phyloP scores from a whole-genome alignment of 2,797 vertebrate species.

The Spondyliosoma cantharus region DNA sequence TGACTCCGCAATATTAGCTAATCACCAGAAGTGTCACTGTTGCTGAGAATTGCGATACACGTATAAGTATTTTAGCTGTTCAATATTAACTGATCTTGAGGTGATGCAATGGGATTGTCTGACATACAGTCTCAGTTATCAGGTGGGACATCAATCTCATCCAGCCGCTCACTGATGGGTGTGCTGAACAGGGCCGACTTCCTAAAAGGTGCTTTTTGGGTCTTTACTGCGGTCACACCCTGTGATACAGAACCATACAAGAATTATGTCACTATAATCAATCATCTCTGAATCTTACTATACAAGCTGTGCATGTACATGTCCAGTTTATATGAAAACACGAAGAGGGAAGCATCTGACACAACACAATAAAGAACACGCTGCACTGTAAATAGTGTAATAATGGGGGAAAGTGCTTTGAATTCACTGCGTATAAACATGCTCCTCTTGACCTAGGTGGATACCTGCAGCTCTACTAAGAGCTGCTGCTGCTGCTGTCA shows the following conservation, averaged over 20 bases:
- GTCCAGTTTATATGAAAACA: background rate
- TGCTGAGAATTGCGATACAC: background rate
- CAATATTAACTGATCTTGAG: constrained; percentile 10
- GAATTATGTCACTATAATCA: background rate
- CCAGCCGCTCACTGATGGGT: constrained; percentile 72
- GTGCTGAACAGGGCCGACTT: constrained; percentile 81
- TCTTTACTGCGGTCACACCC: constrained; percentile 72
- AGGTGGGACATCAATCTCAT: constrained; percentile 62
- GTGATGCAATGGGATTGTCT: background rate
- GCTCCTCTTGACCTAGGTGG: constrained; percentile 12
- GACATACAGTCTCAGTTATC: constrained; percentile 47
- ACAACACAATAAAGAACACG: background rate
- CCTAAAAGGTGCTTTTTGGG: constrained; percentile 72
- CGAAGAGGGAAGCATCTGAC: background rate
- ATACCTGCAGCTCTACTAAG: background rate
- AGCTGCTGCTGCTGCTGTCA: constrained; percentile 16
- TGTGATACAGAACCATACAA: constrained; percentile 59
- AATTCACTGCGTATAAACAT: constrained; percentile 6
- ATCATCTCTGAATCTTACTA: background rate
- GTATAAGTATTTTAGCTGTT: constrained; percentile 12
- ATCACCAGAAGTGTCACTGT: background rate
- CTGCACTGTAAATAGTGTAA: background rate
- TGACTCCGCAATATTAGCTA: background rate
- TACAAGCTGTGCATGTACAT: too few species aligned
- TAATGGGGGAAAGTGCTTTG: background rate